Evolutionary conservation across 2,797 vertebrate species (phyloP), one percentile per base, ranked within the genome.

Genomic region (Acrocephalus scirpaceus): DNA sequence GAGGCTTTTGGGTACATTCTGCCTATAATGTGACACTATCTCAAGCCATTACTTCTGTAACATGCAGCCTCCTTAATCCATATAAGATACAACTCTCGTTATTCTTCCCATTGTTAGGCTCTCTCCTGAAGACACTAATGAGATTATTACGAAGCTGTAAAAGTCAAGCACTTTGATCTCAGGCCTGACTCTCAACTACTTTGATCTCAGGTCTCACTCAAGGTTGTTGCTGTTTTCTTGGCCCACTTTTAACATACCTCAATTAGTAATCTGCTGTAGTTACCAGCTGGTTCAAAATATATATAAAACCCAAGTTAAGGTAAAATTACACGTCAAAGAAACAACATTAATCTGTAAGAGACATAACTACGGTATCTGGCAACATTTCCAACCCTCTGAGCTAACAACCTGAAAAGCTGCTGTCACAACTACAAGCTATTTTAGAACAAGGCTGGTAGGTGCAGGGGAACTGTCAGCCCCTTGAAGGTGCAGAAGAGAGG

Each of bases 91-190:
- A 86, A 62, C 50, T 88, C 62, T 66, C n/a, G 21, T 89, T 96
- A 60, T 75, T 90, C 56, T 82, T 91, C 70, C 69, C 50, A 62
- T 86, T 95, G 92, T 89, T 81, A 61, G 15, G 57, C 56, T 75
- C 75, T 77, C 81, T 86, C 69, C 58, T 76, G 72, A 95, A 95
- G 64, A 82, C 76, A 77, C 86, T 92, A 93, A 96, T 94, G 90
- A 95, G 93, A 93, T 92, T 85, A 89, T 73, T 73, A 90, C 12
- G 8, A 94, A 96, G 82, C 84, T 77, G 44, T 38, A 85, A 45
- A 93, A 80, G 66, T 77, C 73, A 88, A 73, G 60, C 30, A 87
- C 90, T 92, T 93, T 95, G 81, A 94, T 96, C 86, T 96, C 69
- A 64, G 72, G 67, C 42, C 67, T 88, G 16, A 67, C 70, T 88